Evolutionary conservation across 2,888 invertebrate genomes (phyloP).

Genomic region (Andrena hattorfiana): DNA sequence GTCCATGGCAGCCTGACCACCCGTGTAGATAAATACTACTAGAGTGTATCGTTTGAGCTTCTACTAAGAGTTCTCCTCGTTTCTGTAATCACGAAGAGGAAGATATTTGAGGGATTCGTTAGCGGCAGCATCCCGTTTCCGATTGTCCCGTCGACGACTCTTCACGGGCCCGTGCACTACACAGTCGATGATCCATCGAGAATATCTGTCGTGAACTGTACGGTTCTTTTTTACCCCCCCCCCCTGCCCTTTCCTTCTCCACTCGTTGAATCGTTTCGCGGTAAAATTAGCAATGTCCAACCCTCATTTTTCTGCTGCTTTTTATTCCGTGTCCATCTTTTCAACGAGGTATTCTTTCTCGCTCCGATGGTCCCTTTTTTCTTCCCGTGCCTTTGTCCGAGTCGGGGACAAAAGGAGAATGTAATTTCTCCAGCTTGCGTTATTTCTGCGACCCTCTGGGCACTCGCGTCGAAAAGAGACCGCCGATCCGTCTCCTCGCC

Average conservation of each 20-base stretch:
- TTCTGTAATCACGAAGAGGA: neutral
- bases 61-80: neutral
- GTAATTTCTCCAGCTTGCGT: constrained; percentile 73
- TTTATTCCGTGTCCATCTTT: constrained; percentile 63
- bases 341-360: constrained; percentile 64
- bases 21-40: too few species aligned
- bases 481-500: constrained; percentile 16
- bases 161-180: neutral
- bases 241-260: neutral
- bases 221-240: neutral
- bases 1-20: too few species aligned
- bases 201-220: constrained; percentile 17
- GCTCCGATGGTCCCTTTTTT: constrained; percentile 65
- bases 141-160: constrained; percentile 6
- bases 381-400: constrained; percentile 66
- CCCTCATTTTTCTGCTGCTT: constrained; percentile 48
- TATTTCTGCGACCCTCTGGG: constrained; percentile 70
- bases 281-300: constrained; percentile 69
- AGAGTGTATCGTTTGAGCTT: neutral
- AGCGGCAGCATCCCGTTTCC: neutral
- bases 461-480: constrained; percentile 58
- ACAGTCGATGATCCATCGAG: constrained; percentile 15
- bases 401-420: constrained; percentile 71
- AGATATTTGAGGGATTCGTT: neutral
- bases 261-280: constrained; percentile 52